Percentiles rank a stretch among this genome's conserved stretches.
phyloP scores from a whole-genome alignment of 1,140 invertebrate genomes.

The Leptinotarsa texana region DNA sequence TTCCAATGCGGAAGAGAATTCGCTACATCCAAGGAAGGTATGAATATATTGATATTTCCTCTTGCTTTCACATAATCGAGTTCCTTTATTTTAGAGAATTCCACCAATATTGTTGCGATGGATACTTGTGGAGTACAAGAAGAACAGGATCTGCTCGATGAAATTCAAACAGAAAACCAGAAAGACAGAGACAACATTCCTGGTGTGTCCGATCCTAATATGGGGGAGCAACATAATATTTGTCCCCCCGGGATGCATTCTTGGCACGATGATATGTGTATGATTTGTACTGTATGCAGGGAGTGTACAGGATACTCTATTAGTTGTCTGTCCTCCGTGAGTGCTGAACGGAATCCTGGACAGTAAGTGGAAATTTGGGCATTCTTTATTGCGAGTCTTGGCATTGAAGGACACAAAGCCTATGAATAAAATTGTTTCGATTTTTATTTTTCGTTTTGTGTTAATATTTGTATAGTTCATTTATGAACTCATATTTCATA shows the following conservation, averaged over 20 bases:
- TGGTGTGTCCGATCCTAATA: slow-evolving; percentile 61
- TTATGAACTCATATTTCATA: too few species aligned
- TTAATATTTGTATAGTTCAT: too few species aligned
- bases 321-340: slow-evolving; percentile 77
- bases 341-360: slow-evolving; percentile 81
- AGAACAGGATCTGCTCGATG: slow-evolving; percentile 53
- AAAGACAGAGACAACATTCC: slow-evolving; percentile 48
- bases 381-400: slow-evolving; percentile 14
- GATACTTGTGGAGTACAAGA: slow-evolving; percentile 67
- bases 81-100: slow-evolving; percentile 33
- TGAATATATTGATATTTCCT: neutral
- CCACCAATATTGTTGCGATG: slow-evolving; percentile 63
- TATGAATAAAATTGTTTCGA: too few species aligned
- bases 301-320: slow-evolving; percentile 93
- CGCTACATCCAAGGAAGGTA: slow-evolving; percentile 64
- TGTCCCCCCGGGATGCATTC: slow-evolving; percentile 70
- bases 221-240: slow-evolving; percentile 57
- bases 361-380: slow-evolving; percentile 67
- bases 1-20: slow-evolving; percentile 95
- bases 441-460: too few species aligned
- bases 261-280: slow-evolving; percentile 83
- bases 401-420: too few species aligned
- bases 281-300: slow-evolving; percentile 88
- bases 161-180: slow-evolving; percentile 43
- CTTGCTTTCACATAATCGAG: neutral